Percentiles rank a stretch among this genome's conserved stretches.
Evolutionary conservation across 2,888 invertebrate genomes (phyloP).

Genomic region (Venusia cambrica): DNA sequence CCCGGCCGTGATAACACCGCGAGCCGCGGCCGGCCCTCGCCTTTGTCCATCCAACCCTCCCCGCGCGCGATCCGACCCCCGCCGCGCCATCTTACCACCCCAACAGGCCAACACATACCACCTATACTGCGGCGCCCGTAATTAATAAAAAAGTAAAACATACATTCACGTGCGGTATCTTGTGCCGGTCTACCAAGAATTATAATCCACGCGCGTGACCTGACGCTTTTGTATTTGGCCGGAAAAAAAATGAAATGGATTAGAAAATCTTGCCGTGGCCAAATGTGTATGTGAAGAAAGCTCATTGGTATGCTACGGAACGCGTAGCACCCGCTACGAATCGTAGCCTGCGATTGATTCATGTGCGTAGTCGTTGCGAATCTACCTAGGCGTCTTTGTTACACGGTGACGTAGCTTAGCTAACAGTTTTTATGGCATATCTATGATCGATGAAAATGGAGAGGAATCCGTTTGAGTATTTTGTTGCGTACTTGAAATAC

Average conservation of each 20-base stretch:
- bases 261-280: background rate
- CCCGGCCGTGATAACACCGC: conserved; percentile 73
- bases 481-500: background rate
- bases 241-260: background rate
- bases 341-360: no score
- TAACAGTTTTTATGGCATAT: background rate
- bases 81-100: conserved; percentile 50
- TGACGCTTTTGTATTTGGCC: conserved; percentile 6
- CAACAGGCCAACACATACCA: conserved; percentile 53
- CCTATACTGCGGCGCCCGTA: conserved; percentile 57
- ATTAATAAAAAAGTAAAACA: conserved; percentile 31
- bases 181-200: no score
- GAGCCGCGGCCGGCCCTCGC: conserved; percentile 73
- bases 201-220: conserved; percentile 29
- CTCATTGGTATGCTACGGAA: conserved; percentile 40
- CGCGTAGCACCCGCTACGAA: conserved; percentile 48
- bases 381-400: conserved; percentile 33
- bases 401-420: background rate
- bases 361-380: conserved; percentile 36
- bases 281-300: conserved; percentile 18
- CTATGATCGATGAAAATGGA: background rate
- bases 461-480: conserved; percentile 4
- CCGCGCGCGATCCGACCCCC: conserved; percentile 47
- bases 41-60: conserved; percentile 75
- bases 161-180: no score